Base-by-base conservation (phyloP, 2,113 vertebrate genomes). In the Coturnix japonica region DNA sequence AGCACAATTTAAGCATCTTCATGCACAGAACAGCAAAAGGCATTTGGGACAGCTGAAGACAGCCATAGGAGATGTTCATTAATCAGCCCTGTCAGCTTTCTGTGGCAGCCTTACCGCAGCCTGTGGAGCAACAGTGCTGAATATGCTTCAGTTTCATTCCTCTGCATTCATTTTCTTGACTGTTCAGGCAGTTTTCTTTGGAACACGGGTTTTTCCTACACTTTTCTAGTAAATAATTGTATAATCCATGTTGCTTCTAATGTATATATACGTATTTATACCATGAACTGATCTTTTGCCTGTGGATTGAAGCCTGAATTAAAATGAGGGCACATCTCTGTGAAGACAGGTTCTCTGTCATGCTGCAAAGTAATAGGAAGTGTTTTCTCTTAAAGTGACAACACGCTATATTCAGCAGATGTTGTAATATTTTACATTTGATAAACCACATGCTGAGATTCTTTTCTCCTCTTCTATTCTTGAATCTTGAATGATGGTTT, bases 1-100 rank as follows among this genome's bases (percentile, higher is more conserved):
- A 65, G 63, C 46, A 54, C 10, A 63, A 46, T 31, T 44, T 41
- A 39, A 87, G 51, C 3, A n/a, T 15, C 33, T 26, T 26, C 13
- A 30, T 23, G 35, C 43, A 12, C 11, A 56, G 22, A 14, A 26
- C 13, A 39, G 19, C 17, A 31, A 28, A 72, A 75, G 21, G 17
- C 4, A 28, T 46, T 82, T 78, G 46, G 43, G 18, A 54, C 28
- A 56, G 28, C 12, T 28, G 76, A 78, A 80, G 63, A 26, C 16
- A 73, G n/a, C 25, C 1, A 0, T 46, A 13, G 28, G 11, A 41
- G 7, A 4, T 13, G 11, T 47, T 71, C 18, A 3, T 47, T 44
- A 39, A 72, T 43, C 17, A 30, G 11, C 15, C 35, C 67, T 44
- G 17, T 9, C 12, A 70, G 13, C 2, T 3, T 65, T 41, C 41